Evolutionary conservation across 2,113 vertebrate genomes (phyloP), one percentile per base, ranked within the genome.

Genomic region (Sturnus vulgaris): DNA sequence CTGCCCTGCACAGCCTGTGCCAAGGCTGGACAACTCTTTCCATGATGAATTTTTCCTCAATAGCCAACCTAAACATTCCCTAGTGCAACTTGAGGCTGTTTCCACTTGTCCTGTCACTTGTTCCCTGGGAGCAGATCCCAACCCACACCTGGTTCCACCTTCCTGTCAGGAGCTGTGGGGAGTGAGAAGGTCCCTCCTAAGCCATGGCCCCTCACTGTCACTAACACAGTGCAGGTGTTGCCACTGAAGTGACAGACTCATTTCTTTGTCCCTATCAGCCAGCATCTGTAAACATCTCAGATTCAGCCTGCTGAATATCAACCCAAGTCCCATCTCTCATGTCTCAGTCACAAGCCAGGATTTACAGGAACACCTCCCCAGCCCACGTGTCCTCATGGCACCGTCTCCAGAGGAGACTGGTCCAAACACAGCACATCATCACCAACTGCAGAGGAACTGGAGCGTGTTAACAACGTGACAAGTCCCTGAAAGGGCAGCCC

Each of bases 201-300:
- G 63, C 63, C 40, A 27, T 2, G 22, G 31, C 35, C 40, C 5
- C 3, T 12, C 31, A 4, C 27, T 17, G 63, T 46, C 70, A 64
- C 30, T 19, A 23, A 37, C 52, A 63, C 0, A 0, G 30, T 7
- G 33, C 33, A 59, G 44, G 3, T 0, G 0, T 25, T 64, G 40
- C 57, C 53, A 3, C 6, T 27, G 31, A 39, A 59, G 28, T 69
- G 55, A 61, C 64, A 91, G 55, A 28, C 56, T 33, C 0, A 76
- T n/a, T 44, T 40, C 59, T 40, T 42, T 19, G 11, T 49, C 55
- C 33, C 63, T 12, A 22, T 44, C 57, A 86, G 33, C 30, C 77
- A 68, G 28, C 68, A 75, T 12, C 63, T 77, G 77, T 19, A 76
- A 60, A 73, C 5, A 4, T 40, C 50, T 49, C 49, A 13, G 5